These are phyloP conservation scores for Marmota monax DNA, from an alignment of 2,113 vertebrate species.

Conservation along the genomic window DNA sequence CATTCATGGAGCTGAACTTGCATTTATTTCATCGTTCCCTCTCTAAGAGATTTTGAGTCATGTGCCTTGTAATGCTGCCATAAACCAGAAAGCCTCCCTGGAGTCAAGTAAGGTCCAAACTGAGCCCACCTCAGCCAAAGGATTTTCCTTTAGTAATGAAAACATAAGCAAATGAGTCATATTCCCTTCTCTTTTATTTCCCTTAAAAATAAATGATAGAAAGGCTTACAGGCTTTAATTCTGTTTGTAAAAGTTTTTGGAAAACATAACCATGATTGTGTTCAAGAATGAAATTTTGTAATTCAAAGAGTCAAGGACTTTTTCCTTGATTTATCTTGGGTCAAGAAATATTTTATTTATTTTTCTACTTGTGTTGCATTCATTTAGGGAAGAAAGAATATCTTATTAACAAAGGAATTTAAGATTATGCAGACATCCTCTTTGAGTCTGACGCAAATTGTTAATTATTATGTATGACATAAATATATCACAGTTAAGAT, in stretches of 20 bases:
- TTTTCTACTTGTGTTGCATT: not conserved
- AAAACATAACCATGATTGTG: constrained; percentile 21
- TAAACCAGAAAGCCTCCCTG: constrained; percentile 16
- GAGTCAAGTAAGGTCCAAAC: not conserved
- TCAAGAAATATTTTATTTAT: not conserved
- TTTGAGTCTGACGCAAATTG: not conserved
- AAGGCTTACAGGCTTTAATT: constrained; percentile 18
- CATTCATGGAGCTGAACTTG: not conserved
- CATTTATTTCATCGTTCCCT: not conserved
- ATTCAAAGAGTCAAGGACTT: not conserved
- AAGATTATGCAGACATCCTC: not conserved
- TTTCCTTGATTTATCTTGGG: not conserved
- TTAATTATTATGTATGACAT: not conserved
- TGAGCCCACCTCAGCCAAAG: not conserved
- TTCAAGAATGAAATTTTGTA: not conserved
- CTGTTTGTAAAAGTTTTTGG: not conserved
- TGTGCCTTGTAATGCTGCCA: not conserved
- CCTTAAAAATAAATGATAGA: constrained; percentile 16
- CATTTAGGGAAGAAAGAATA: not conserved
- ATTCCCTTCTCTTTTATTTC: not conserved
- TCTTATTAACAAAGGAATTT: not conserved
- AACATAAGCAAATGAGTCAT: not conserved
- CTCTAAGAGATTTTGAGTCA: not conserved
- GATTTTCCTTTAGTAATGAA: not conserved
- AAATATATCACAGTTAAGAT: not conserved